phyloP scores from a whole-genome alignment of 2,888 invertebrate genomes.

The Oithona nana region DNA sequence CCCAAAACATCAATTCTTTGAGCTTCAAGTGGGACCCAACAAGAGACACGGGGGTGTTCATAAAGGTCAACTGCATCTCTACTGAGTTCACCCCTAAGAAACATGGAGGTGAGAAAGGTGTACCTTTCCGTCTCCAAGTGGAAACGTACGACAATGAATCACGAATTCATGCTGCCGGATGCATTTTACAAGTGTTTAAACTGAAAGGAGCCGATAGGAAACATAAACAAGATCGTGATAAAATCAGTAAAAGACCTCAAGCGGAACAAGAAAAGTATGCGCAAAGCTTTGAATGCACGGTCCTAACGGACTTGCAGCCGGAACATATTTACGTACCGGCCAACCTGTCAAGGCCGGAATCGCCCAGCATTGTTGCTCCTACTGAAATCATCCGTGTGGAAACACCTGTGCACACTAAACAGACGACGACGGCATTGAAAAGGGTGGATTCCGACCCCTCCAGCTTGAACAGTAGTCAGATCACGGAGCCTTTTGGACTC shows the following conservation, averaged over 20 bases:
- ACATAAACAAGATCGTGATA: conserved; percentile 88
- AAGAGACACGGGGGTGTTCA: conserved; percentile 66
- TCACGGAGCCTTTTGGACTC: background rate
- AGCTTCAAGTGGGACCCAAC: conserved; percentile 89
- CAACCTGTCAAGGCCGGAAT: conserved; percentile 9
- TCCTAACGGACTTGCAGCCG: conserved; percentile 41
- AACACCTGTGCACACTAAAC: background rate
- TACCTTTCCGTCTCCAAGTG: conserved; percentile 73
- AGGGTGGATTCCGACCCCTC: background rate
- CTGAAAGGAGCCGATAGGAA: conserved; percentile 72
- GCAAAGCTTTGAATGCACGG: conserved; percentile 85
- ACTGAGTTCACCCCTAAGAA: conserved; percentile 95
- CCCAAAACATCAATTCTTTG: conserved; percentile 50
- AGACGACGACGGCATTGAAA: background rate
- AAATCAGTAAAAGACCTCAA: conserved; percentile 63
- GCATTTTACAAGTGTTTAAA: conserved; percentile 74
- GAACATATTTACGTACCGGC: conserved; percentile 19
- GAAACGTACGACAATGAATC: conserved; percentile 12
- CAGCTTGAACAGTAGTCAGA: background rate
- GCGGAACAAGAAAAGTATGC: conserved; percentile 79
- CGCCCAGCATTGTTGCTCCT: background rate
- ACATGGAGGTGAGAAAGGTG: conserved; percentile 94
- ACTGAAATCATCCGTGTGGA: background rate
- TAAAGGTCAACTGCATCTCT: conserved; percentile 77
- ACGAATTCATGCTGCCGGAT: conserved; percentile 78